Evolutionary conservation across 2,797 vertebrate genomes (phyloP), one percentile per base, ranked within the genome.

Genomic region (Anomalospiza imberbis): DNA sequence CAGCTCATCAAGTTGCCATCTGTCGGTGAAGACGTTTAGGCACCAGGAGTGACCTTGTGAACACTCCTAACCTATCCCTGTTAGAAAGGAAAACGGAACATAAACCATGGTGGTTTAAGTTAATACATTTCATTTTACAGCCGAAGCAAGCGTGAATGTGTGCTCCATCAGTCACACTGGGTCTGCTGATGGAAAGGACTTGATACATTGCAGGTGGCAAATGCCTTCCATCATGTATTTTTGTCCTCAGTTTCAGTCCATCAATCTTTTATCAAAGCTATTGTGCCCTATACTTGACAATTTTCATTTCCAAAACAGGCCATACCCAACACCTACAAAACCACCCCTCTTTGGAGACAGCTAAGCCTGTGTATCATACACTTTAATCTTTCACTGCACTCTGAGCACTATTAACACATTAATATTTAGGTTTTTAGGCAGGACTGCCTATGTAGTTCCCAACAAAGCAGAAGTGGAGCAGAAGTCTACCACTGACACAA

Each of bases 1-100:
- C 95, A 96, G 95, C 90, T 95, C 96, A 94, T 95, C 66, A 4
- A 94, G 85, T 79, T 90, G 76, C 96, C 96, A 95, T 95, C 95
- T 96, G 95, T 95, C 77, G 76, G 80, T 47, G 80, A 88, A 94
- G 91, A 91, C 0, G 8, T 9, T 42, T 83, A 90, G 91, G 88
- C 85, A 84, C 77, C 12, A 5, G 74, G 80, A 95, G 70, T 79
- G 83, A 96, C 94, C 96, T 96, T 96, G 95, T 3, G 10, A 95
- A 60, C 48, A 45, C 36, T 90, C 48, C 71, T 93, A 90, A 88
- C 83, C 77, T 82, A 45, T 50, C 47, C 60, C 44, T 1, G 2
- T 91, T 88, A 87, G 67, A 71, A 94, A 79, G 45, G 85, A 96
- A 86, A 96, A 88, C 0, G 36, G 94, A 93, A 95, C 88, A 94